Conservation (phyloP, 2,888 invertebrate species). For the Lordiphosa andalusiaca region DNA sequence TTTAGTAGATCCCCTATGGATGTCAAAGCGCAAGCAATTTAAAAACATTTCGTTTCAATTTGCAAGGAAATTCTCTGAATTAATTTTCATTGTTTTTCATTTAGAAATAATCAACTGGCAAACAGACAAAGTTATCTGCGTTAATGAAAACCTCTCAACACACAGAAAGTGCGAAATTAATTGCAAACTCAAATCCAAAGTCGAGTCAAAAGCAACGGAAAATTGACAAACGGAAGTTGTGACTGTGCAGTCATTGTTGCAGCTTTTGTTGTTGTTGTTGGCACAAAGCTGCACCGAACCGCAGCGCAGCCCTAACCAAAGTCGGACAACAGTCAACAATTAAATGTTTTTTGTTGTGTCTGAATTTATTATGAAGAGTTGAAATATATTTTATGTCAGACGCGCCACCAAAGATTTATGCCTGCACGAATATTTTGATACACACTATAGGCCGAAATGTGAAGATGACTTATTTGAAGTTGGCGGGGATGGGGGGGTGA, state of each 20-base stretch:
- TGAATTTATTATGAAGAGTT: slow-evolving; percentile 12
- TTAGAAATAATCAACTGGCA: slow-evolving; percentile 10
- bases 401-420: slow-evolving; percentile 57
- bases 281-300: no score
- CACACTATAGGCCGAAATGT: slow-evolving; percentile 7
- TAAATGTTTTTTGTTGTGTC: slow-evolving; percentile 3
- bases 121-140: slow-evolving; percentile 25
- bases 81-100: slow-evolving; percentile 8
- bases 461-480: slow-evolving; percentile 22
- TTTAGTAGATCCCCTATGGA: no score
- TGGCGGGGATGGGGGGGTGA: slow-evolving; percentile 14
- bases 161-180: slow-evolving; percentile 34
- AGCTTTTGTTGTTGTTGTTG: not conserved
- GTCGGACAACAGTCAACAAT: slow-evolving; percentile 15
- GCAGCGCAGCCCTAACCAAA: no score
- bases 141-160: slow-evolving; percentile 29
- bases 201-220: slow-evolving; percentile 7
- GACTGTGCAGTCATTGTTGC: slow-evolving; percentile 8
- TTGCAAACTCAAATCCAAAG: slow-evolving; percentile 29
- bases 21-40: no score
- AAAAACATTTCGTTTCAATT: no score
- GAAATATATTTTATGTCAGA: slow-evolving; percentile 12
- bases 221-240: slow-evolving; percentile 35
- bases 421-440: slow-evolving; percentile 54
- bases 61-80: no score